Conservation (phyloP, 2,113 vertebrate species). For the Rhadina sibilatrix region DNA sequence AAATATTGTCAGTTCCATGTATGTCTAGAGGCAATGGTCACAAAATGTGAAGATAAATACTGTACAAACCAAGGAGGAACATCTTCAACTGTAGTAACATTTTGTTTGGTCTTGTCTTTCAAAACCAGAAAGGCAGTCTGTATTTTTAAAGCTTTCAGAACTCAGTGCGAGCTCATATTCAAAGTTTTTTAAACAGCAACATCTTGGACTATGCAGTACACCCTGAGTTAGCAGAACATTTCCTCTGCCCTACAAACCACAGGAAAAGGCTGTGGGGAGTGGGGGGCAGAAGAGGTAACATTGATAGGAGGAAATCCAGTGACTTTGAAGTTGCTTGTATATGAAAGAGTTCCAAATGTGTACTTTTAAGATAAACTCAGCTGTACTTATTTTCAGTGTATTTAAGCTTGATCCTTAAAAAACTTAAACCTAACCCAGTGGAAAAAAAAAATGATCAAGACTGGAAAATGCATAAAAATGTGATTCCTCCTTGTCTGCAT, state of each 20-base stretch:
- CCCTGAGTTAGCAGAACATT: not conserved
- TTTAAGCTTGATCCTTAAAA: slow-evolving; percentile 31
- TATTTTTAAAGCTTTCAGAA: slow-evolving; percentile 7
- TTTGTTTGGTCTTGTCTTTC: not conserved
- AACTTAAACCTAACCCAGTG: not conserved
- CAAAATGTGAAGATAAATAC: not conserved
- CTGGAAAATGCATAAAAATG: slow-evolving; percentile 3
- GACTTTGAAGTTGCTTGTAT: slow-evolving; percentile 35
- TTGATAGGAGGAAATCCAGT: not conserved
- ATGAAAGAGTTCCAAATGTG: slow-evolving; percentile 1
- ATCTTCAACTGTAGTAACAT: not conserved
- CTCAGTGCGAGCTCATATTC: not conserved
- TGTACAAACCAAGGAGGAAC: not conserved
- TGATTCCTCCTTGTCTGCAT: not conserved
- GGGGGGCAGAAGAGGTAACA: not conserved
- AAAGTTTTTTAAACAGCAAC: not conserved
- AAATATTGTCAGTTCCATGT: not conserved
- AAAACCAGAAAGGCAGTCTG: not conserved
- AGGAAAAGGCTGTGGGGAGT: not conserved
- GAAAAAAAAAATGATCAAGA: not conserved
- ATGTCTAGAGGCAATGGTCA: not conserved
- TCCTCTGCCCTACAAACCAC: not conserved
- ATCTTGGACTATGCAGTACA: not conserved
- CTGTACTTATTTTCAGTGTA: not conserved
- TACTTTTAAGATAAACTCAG: slow-evolving; percentile 40